These are phyloP conservation scores for Drosophila cracens DNA, from an alignment of 2,888 invertebrate genomes.

Conservation along the genomic window DNA sequence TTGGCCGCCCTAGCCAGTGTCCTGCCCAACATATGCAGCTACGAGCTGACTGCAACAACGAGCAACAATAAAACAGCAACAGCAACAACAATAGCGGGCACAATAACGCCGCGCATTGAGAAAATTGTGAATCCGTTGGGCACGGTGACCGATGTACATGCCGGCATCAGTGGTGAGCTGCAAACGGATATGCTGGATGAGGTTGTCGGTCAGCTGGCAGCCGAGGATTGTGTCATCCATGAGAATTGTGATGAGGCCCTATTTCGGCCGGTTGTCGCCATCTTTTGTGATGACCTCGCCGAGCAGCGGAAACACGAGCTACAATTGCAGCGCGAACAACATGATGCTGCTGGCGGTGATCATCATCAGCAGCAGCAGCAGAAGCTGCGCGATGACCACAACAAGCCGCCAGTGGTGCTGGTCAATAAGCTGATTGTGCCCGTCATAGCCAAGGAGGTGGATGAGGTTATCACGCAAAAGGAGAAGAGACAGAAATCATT, in stretches of 20 bases:
- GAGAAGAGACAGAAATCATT: slow-evolving; percentile 67
- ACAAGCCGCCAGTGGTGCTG: slow-evolving; percentile 80
- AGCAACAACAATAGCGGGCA: slow-evolving; percentile 25
- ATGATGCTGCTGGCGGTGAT: slow-evolving; percentile 9
- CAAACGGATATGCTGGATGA: slow-evolving; percentile 82
- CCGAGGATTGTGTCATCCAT: slow-evolving; percentile 85
- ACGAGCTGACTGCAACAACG: slow-evolving; percentile 52
- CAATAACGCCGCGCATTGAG: slow-evolving; percentile 66
- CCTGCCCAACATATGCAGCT: slow-evolving; percentile 79
- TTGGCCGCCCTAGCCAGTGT: slow-evolving; percentile 70
- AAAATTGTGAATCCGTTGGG: slow-evolving; percentile 91
- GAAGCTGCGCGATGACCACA: slow-evolving; percentile 23
- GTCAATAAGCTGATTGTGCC: slow-evolving; percentile 84
- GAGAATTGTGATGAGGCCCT: slow-evolving; percentile 89
- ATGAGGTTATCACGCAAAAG: slow-evolving; percentile 78
- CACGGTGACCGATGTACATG: slow-evolving; percentile 87
- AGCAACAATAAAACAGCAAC: slow-evolving; percentile 32
- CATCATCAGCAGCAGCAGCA: background rate
- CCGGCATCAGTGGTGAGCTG: slow-evolving; percentile 77
- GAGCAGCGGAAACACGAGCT: slow-evolving; percentile 64
- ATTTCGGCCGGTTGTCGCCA: slow-evolving; percentile 88
- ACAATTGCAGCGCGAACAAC: slow-evolving; percentile 42
- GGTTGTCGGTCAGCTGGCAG: slow-evolving; percentile 81
- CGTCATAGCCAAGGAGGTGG: slow-evolving; percentile 83
- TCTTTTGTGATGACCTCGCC: slow-evolving; percentile 81